Evolutionary conservation across 2,113 vertebrate genomes (phyloP).

Genomic region (Misgurnus anguillicaudatus): DNA sequence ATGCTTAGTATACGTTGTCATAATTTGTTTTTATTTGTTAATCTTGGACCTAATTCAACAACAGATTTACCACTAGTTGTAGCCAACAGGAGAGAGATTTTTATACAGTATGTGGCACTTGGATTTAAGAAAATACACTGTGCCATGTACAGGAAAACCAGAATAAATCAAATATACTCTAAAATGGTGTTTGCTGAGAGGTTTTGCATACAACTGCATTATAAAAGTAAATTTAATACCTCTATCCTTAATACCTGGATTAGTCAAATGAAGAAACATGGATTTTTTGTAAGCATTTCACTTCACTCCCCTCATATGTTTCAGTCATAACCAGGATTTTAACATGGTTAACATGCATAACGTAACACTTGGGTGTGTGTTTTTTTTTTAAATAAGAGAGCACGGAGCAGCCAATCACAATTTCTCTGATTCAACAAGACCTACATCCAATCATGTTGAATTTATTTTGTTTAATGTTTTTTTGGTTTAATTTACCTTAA

Average conservation of each 20-base stretch:
- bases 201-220: background rate
- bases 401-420: background rate
- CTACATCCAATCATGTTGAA: background rate
- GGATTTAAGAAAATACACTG: background rate
- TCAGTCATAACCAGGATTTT: background rate
- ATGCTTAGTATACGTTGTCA: background rate
- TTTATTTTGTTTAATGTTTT: background rate
- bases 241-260: no score
- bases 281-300: background rate
- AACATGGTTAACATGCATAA: background rate
- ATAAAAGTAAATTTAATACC: no score
- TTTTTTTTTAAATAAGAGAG: no score
- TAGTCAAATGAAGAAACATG: no score
- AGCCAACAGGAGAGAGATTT: background rate
- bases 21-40: background rate
- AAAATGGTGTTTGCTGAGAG: background rate
- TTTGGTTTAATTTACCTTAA: background rate
- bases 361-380: background rate
- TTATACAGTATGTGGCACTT: background rate
- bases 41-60: background rate
- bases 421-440: background rate
- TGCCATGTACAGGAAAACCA: background rate
- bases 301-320: background rate
- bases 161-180: background rate
- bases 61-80: conserved; percentile 26